Conservation (phyloP, 2,797 vertebrate species). For the Pantherophis alleghaniensis region DNA sequence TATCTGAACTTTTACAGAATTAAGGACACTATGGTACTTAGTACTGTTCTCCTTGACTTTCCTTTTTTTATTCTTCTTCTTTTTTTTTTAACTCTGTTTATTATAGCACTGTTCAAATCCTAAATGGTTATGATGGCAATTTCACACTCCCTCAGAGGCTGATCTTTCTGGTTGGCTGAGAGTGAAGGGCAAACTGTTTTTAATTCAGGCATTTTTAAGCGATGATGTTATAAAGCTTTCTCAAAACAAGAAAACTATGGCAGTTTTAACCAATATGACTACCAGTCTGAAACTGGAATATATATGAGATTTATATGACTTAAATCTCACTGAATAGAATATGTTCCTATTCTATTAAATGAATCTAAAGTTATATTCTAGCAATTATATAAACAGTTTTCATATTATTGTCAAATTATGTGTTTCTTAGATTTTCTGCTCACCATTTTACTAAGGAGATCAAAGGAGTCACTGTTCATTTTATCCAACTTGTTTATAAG, state of each 20-base stretch:
- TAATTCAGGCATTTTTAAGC: constrained; percentile 14
- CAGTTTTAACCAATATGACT: not conserved
- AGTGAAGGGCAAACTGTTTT: constrained; percentile 21
- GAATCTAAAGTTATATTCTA: not conserved
- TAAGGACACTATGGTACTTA: not conserved
- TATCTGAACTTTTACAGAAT: not conserved
- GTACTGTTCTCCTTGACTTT: constrained; percentile 1
- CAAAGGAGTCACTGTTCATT: not conserved
- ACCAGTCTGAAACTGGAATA: not conserved
- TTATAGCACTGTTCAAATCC: constrained; percentile 20
- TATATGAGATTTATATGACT: not conserved
- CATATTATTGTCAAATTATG: not conserved
- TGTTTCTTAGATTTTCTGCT: not conserved
- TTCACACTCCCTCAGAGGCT: constrained; percentile 29
- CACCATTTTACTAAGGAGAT: not conserved
- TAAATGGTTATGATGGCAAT: constrained; percentile 31
- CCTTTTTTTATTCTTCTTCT: not conserved
- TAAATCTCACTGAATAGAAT: not conserved
- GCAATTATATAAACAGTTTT: not conserved
- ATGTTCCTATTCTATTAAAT: not conserved
- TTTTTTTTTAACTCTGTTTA: not conserved
- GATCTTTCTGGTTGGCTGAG: constrained; percentile 20
- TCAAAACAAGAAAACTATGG: constrained; percentile 5
- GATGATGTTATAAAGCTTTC: not conserved
- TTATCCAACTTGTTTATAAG: not conserved